Base-by-base conservation (phyloP, 92 coral and sea anemone species). In the Phenganax marumi region DNA sequence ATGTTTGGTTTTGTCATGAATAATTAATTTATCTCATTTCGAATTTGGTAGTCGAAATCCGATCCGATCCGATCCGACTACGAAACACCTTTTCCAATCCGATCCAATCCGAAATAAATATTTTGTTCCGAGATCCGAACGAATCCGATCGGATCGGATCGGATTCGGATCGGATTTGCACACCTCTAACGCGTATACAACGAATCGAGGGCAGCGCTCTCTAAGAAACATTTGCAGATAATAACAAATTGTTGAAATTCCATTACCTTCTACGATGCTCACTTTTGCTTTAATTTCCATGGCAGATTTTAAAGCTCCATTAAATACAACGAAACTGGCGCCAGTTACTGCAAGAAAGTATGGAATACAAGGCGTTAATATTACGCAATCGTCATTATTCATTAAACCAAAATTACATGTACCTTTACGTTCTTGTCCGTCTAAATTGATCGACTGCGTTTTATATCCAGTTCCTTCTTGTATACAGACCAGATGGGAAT, bases 371-470 rank as follows among this genome's bases (percentile, higher is more conserved):
- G 12, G n/a, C 9, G 12, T 79, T 52, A 76, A 23, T 50, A 17
- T 7, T 16, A 24, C n/a, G 53, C 52, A 14, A 18, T 16, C 1
- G 1, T 24, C 18, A 23, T 18, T 70, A 22, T 19, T 14, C 33
- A 1, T 33, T 33, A 33, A 33, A 5, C 43, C 43, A 33, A 13
- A 54, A 18, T 9, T 54, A 50, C 18, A 60, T 75, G 6, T 26
- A 95, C 98, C 97, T 92, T 89, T 90, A 77, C 97, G 86, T 8
- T 97, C 88, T 60, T 86, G 90, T 81, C 93, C 93, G 83, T 96
- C 97, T 68, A 96, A 89, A 84, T 96, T 96, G 39, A 96, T 96
- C 21, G 97, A 97, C 55, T 96, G 98, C 17, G 98, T 94, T 85
- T 92, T 94, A 88, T 94, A 94, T 18, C 86, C 91, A 54, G 86